These are phyloP conservation scores for Osmoderma eremita DNA, from an alignment of 2,888 invertebrate species.

Conservation along the genomic window DNA sequence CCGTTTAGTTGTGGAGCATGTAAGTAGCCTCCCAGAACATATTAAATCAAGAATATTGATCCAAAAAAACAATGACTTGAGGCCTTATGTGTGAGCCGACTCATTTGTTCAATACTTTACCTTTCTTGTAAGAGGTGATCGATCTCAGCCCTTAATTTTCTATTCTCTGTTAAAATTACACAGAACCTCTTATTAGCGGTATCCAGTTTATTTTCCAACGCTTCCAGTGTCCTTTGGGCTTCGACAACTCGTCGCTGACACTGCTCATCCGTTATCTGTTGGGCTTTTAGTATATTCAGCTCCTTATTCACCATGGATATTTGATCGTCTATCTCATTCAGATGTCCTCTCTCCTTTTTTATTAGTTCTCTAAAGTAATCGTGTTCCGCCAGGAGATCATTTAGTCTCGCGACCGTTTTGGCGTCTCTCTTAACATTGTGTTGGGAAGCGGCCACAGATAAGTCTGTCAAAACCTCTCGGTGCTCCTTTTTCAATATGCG, in stretches of 20 bases:
- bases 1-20: too few species aligned
- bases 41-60: too few species aligned
- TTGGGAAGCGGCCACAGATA: conserved; percentile 70
- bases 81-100: too few species aligned
- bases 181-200: conserved; percentile 82
- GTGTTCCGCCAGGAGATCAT: conserved; percentile 67
- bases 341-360: conserved; percentile 59
- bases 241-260: conserved; percentile 65
- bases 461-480: conserved; percentile 71
- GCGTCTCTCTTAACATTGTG: conserved; percentile 69
- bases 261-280: conserved; percentile 64
- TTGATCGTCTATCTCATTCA: conserved; percentile 66
- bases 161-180: conserved; percentile 77
- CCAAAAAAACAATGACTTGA: too few species aligned
- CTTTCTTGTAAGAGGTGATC: conserved; percentile 84
- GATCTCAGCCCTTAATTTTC: conserved; percentile 78
- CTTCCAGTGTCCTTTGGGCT: conserved; percentile 69
- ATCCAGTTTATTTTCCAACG: conserved; percentile 79
- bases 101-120: conserved; percentile 62
- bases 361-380: conserved; percentile 63
- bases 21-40: too few species aligned
- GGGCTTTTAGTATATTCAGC: conserved; percentile 53
- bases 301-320: conserved; percentile 58
- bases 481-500: conserved; percentile 71
- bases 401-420: conserved; percentile 66